Conservation (phyloP, 2,797 vertebrate genomes). For the Eulemur mongoz region DNA sequence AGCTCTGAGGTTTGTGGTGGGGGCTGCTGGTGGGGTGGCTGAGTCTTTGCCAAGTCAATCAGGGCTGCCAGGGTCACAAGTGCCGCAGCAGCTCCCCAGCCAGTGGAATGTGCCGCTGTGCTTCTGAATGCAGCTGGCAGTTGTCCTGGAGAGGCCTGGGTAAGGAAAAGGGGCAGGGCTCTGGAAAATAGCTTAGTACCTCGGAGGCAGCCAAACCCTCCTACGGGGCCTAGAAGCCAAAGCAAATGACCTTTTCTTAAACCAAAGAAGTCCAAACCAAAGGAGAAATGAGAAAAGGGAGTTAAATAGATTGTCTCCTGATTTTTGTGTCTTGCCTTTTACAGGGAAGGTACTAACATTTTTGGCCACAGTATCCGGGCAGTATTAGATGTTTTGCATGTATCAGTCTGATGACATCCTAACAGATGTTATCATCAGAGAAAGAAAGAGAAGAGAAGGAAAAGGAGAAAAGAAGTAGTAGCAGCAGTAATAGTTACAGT, state of each 20-base stretch:
- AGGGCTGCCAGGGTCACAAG: background rate
- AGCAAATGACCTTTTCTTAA: background rate
- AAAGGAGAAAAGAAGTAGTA: background rate
- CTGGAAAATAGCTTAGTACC: background rate
- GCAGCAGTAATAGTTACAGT: background rate
- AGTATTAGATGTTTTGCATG: background rate
- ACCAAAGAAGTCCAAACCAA: background rate
- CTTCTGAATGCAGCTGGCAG: background rate
- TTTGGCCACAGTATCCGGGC: background rate
- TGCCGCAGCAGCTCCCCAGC: background rate
- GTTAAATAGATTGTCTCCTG: background rate
- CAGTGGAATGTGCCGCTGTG: background rate
- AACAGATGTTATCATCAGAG: background rate
- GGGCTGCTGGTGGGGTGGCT: background rate
- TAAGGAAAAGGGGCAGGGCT: background rate
- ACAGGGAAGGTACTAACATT: background rate
- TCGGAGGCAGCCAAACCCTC: background rate
- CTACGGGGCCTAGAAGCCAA: background rate
- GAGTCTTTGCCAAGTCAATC: background rate
- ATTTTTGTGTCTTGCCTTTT: background rate
- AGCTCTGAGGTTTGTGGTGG: background rate
- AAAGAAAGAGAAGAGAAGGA: background rate
- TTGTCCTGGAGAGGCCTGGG: background rate
- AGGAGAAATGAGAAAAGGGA: background rate
- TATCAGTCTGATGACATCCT: background rate